These are phyloP conservation scores for Spilosoma lubricipeda DNA, from an alignment of 2,888 invertebrate genomes.

Conservation along the genomic window DNA sequence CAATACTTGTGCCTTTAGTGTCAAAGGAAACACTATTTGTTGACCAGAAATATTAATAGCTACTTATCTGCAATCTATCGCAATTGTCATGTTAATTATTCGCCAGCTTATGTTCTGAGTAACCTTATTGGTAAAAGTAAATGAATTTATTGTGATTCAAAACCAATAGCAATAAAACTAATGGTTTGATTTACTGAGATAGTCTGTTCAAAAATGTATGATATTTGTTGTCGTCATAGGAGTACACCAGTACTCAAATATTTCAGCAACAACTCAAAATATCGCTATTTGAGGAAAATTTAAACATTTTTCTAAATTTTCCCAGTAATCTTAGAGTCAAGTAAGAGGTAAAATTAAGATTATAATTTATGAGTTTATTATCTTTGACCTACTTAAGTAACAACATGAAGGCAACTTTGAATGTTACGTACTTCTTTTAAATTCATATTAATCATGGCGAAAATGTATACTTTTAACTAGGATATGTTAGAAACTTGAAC, in stretches of 20 bases:
- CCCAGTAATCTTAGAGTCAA: conserved; percentile 33
- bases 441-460: conserved; percentile 25
- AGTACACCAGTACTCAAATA: background rate
- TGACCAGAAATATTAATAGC: conserved; percentile 34
- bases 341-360: conserved; percentile 46
- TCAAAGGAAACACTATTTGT: conserved; percentile 21
- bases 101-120: conserved; percentile 20
- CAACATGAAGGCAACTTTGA: conserved; percentile 39
- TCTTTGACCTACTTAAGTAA: conserved; percentile 53
- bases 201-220: background rate
- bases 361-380: conserved; percentile 46
- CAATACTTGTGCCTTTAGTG: conserved; percentile 23
- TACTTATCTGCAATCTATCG: conserved; percentile 22
- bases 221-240: background rate
- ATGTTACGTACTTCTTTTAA: conserved; percentile 22
- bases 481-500: background rate
- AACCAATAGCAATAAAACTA: background rate
- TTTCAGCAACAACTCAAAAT: background rate
- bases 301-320: conserved; percentile 7
- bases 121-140: background rate
- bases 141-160: background rate
- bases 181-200: background rate
- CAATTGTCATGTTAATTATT: conserved; percentile 23
- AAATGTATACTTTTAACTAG: conserved; percentile 12
- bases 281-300: background rate